Base-by-base conservation (phyloP, 1,140 invertebrate species). In the Phenacoccus solenopsis region DNA sequence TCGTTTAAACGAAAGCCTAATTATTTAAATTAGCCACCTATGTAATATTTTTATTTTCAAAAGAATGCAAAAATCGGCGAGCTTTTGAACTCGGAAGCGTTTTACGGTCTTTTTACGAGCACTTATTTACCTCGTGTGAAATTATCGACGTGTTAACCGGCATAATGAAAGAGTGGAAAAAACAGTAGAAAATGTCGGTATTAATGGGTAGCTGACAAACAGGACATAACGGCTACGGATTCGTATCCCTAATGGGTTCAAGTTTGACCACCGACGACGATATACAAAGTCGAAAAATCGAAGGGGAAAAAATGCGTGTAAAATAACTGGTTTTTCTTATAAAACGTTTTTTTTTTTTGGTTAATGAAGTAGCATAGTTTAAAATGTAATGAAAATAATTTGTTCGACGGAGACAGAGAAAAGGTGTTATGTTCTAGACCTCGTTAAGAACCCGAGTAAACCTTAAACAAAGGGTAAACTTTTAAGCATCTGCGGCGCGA, bases 341-440 rank as follows among this genome's bases (percentile, higher is more conserved):
- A n/a, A n/a, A n/a, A n/a, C n/a, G n/a, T n/a, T n/a, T n/a, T n/a
- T n/a, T n/a, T 49, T 49, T n/a, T 10, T n/a, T 49, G 3, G 38
- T 49, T 49, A 49, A 49, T 49, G 38, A 49, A 49, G 38, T 49
- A 49, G 38, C 38, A 3, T 49, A 49, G 38, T 49, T 49, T 49
- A 49, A 49, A 49, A 49, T 49, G 38, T 49, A 49, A 49, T 49
- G 38, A 49, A 49, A 49, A 49, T 49, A 49, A 49, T 49, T 49
- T 49, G 38, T 49, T 49, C 38, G 38, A 49, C 4, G 38, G 20
- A 4, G 38, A 49, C 38, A 49, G 30, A 32, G 30, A 32, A 49
- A 49, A 49, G 38, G 38, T 49, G 38, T 49, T 49, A 49, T 4
- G 30, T 32, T 32, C 13, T 32, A 32, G 5, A 13, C 30, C 5